Base-by-base conservation (phyloP, 2,113 vertebrate species). In the Natator depressus region DNA sequence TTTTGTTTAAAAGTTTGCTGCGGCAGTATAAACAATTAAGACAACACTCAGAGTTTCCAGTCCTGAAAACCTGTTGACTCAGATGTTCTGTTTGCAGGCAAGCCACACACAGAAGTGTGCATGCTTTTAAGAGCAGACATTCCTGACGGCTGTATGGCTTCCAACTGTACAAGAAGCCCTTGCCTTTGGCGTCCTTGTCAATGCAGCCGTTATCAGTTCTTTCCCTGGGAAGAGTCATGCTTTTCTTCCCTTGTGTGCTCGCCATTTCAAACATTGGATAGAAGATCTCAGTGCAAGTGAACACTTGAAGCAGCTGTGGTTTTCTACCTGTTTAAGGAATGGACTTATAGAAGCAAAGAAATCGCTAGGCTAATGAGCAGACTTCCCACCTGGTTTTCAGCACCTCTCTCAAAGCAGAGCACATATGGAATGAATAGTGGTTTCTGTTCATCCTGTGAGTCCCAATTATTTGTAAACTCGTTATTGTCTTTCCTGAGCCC, bases 61-160 rank as follows among this genome's bases (percentile, higher is more conserved):
- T 98, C 97, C 98, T 98, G 97, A 98, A 98, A 98, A 98, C 98
- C 98, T 98, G 98, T 98, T 98, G 98, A 98, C 98, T 98, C 98
- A 98, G 98, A 98, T 97, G 97, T 98, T 98, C 96, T 98, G 95
- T 98, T 98, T 98, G 97, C 97, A 97, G 98, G 96, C 97, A 98
- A 98, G 92, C 90, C 95, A 96, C 98, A 97, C 96, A 96, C 94
- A 89, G 75, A 85, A 97, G 86, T 93, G 88, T 97, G 95, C 95
- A 97, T 96, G 95, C 90, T 96, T 97, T 97, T 96, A 96, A 98
- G 80, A 96, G 92, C 96, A 97, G 96, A 95, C 96, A 96, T 97
- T 97, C 91, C 95, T 97, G 83, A 89, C 90, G 57, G 47, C 81
- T 97, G 93, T 93, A 69, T 86, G 89, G 89, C 90, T 95, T 95